A percentile compares a stretch with the other conserved stretches of the same genome.
phyloP scores from a whole-genome alignment of 2,888 invertebrate genomes.

The Tipula vernalis region DNA sequence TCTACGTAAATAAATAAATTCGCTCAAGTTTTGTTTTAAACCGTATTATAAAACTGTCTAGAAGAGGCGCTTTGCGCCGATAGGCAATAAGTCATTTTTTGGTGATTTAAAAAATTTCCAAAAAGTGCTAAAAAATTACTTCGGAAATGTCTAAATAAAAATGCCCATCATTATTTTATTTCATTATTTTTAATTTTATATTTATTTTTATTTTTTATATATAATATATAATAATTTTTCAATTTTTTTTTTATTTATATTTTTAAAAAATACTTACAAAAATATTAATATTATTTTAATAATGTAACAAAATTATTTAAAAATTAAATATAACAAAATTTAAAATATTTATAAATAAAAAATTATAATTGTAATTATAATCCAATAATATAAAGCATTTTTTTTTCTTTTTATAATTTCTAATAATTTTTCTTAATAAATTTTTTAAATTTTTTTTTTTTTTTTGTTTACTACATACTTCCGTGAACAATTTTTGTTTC shows the following conservation, averaged over 20 bases:
- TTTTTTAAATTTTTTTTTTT: background rate
- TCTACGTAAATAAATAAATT: too few relatives aligned
- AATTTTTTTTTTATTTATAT: conserved; percentile 4
- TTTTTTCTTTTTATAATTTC: background rate
- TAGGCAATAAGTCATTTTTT: too few relatives aligned
- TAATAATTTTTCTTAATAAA: background rate
- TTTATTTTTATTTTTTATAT: conserved; percentile 4
- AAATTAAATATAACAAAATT: conserved; percentile 4
- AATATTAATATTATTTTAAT: conserved; percentile 4
- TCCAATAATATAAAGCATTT: background rate
- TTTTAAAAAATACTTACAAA: conserved; percentile 4
- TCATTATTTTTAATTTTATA: conserved; percentile 4
- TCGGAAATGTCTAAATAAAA: background rate
- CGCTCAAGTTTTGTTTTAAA: too few relatives aligned
- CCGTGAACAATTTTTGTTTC: background rate
- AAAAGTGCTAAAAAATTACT: too few relatives aligned
- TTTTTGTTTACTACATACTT: background rate
- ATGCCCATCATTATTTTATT: background rate
- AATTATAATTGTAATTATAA: background rate
- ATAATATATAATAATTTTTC: conserved; percentile 4
- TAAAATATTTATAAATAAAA: conserved; percentile 4
- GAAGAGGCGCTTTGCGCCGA: too few relatives aligned
- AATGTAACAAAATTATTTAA: conserved; percentile 4
- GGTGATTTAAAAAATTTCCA: too few relatives aligned
- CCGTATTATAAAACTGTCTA: too few relatives aligned